A percentile compares a stretch with the other conserved stretches of the same genome.
Evolutionary conservation across 1,140 invertebrate species (phyloP).

Genomic region (Drosophila saltans): DNA sequence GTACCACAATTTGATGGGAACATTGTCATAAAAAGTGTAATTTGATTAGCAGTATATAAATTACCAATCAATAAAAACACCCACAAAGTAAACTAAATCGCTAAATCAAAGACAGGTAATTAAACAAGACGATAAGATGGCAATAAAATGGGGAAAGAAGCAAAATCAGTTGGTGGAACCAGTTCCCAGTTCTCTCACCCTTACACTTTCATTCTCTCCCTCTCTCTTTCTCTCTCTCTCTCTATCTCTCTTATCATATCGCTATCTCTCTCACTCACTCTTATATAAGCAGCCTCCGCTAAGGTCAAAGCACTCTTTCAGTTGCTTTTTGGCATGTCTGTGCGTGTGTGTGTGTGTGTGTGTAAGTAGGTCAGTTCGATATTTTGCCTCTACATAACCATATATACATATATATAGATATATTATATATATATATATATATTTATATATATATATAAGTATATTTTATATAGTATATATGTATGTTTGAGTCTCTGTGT

Average conservation of each 20-base stretch:
- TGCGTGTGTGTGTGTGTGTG: slow-evolving; percentile 38
- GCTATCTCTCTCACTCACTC: slow-evolving; percentile 6
- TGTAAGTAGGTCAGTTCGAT: slow-evolving; percentile 78
- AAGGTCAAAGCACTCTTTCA: slow-evolving; percentile 77
- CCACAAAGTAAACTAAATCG: background rate
- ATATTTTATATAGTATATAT: too few species aligned
- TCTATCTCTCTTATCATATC: background rate
- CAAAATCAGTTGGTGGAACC: slow-evolving; percentile 7
- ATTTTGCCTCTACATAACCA: slow-evolving; percentile 54
- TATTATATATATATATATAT: background rate
- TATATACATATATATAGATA: slow-evolving; percentile 9
- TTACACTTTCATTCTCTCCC: background rate
- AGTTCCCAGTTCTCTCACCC: background rate
- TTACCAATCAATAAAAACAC: slow-evolving; percentile 8
- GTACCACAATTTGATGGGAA: too few species aligned
- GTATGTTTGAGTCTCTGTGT: background rate
- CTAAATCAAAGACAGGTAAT: slow-evolving; percentile 11
- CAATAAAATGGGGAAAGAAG: background rate
- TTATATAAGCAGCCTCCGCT: slow-evolving; percentile 73
- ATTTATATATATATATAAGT: slow-evolving; percentile 4
- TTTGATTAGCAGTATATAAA: background rate
- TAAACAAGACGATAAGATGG: background rate
- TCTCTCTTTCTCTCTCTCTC: background rate
- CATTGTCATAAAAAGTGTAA: background rate
- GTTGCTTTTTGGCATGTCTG: slow-evolving; percentile 46